These are phyloP conservation scores for Solea solea DNA, from an alignment of 2,113 vertebrate species.

Conservation along the genomic window DNA sequence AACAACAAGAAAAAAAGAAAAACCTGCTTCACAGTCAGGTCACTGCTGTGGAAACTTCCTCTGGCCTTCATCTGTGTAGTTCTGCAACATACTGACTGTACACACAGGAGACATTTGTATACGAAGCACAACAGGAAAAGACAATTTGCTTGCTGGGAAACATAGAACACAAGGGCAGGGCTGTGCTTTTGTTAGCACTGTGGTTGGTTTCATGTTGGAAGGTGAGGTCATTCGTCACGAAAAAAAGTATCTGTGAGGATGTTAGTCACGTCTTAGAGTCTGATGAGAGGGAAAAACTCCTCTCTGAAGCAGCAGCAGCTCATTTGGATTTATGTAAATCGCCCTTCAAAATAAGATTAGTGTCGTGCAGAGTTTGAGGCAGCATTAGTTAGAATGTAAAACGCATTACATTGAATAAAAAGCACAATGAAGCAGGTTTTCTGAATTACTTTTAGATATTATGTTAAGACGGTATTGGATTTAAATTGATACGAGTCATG, in stretches of 20 bases:
- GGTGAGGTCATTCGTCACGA: slow-evolving; percentile 5
- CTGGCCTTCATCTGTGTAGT: neutral
- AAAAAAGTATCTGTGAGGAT: neutral
- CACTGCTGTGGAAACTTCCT: neutral
- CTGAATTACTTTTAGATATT: neutral
- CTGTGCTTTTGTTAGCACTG: neutral
- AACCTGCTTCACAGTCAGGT: neutral
- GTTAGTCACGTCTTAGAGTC: neutral
- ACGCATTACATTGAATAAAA: slow-evolving; percentile 39
- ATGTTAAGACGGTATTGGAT: neutral
- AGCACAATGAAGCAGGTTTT: neutral
- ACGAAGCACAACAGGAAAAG: neutral
- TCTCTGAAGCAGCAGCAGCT: neutral
- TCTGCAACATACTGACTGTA: neutral
- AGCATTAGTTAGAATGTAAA: slow-evolving; percentile 22
- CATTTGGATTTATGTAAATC: slow-evolving; percentile 7
- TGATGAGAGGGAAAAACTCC: neutral
- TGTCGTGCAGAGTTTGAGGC: neutral
- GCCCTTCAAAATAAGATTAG: neutral
- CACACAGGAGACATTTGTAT: neutral
- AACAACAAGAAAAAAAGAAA: neutral
- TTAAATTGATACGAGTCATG: neutral
- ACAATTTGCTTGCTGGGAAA: neutral
- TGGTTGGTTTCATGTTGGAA: slow-evolving; percentile 9
- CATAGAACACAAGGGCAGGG: neutral